phyloP scores from a whole-genome alignment of 2,888 invertebrate genomes.

The Cephus rjabovi region DNA sequence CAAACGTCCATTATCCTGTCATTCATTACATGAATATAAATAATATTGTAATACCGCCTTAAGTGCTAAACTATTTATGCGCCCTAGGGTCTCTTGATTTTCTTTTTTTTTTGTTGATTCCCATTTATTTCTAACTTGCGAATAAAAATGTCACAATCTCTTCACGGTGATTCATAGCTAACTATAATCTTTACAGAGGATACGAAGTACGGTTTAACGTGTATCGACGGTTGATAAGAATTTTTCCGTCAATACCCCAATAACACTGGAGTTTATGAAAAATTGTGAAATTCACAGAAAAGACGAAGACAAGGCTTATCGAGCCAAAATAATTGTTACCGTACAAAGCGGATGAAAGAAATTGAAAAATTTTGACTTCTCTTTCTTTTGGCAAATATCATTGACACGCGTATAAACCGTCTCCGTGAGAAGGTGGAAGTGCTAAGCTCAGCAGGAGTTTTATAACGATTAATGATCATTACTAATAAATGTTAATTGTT shows the following conservation, averaged over 20 bases:
- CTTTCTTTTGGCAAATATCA: too few relatives aligned
- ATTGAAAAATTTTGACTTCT: neutral
- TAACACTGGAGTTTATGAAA: too few relatives aligned
- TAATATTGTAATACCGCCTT: constrained; percentile 63
- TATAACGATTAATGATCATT: neutral
- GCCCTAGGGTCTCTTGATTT: too few relatives aligned
- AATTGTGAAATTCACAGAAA: too few relatives aligned
- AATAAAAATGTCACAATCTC: constrained; percentile 32
- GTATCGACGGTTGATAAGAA: constrained; percentile 16
- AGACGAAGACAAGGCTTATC: too few relatives aligned
- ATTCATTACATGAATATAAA: constrained; percentile 63
- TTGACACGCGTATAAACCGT: neutral
- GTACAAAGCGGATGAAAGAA: neutral
- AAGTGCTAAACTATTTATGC: constrained; percentile 49
- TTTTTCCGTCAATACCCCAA: too few relatives aligned
- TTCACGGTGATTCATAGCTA: constrained; percentile 18
- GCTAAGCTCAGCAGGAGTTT: constrained; percentile 1
- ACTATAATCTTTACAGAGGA: constrained; percentile 11
- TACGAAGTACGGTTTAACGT: constrained; percentile 23
- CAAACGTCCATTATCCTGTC: constrained; percentile 40
- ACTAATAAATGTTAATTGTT: constrained; percentile 11
- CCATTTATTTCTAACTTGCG: constrained; percentile 28
- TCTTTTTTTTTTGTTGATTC: constrained; percentile 31
- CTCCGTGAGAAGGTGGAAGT: neutral
- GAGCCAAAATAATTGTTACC: too few relatives aligned